A percentile compares a stretch with the other conserved stretches of the same genome.
Conservation (phyloP, 2,113 vertebrate species). For the Calcarius ornatus region DNA sequence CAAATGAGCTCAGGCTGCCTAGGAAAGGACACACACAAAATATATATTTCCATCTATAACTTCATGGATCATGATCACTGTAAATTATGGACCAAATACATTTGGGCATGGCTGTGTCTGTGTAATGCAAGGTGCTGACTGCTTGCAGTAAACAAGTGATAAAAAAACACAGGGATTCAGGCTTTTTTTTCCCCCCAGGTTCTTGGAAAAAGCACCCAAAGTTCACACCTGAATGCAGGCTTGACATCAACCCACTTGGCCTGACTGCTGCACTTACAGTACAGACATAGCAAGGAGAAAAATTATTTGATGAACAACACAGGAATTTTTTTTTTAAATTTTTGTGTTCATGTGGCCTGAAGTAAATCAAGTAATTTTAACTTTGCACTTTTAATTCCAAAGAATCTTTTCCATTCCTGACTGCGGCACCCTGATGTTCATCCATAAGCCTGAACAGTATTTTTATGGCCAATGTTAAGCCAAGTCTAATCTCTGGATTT, state of each 20-base stretch:
- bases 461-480: fast-evolving
- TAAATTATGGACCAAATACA: neutral
- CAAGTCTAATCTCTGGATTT: neutral
- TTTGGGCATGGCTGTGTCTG: fast-evolving
- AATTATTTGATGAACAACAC: fast-evolving
- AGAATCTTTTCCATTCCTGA: neutral
- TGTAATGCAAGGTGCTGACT: neutral
- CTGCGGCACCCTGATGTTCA: neutral
- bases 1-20: neutral
- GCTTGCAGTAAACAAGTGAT: neutral
- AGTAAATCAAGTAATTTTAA: neutral
- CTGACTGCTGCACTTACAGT: neutral
- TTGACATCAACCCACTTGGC: neutral
- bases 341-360: neutral
- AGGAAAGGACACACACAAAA: neutral
- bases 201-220: neutral
- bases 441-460: neutral
- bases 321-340: neutral
- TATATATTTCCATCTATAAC: neutral
- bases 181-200: fast-evolving
- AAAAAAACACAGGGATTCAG: neutral
- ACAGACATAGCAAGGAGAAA: neutral
- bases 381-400: neutral
- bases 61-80: neutral
- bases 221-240: neutral